Conservation (phyloP, 2,888 invertebrate species). For the Creontiades dilutus region DNA sequence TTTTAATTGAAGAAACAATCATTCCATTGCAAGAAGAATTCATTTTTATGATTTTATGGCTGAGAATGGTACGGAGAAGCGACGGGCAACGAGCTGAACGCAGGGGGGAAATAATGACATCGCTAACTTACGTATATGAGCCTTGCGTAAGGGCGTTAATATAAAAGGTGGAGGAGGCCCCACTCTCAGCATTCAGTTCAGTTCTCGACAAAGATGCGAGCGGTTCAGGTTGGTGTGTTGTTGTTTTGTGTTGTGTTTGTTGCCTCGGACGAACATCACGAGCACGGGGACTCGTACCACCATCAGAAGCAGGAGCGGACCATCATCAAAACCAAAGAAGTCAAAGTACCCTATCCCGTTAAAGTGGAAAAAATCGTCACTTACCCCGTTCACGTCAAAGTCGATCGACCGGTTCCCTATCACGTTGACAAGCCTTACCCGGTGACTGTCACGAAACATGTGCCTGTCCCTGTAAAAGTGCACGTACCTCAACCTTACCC, state of each 20-base stretch:
- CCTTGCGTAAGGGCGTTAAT: constrained; percentile 69
- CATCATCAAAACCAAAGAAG: constrained; percentile 75
- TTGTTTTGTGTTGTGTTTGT: constrained; percentile 66
- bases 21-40: background rate
- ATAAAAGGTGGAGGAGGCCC: constrained; percentile 56
- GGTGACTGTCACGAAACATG: constrained; percentile 74
- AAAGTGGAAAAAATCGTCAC: constrained; percentile 76
- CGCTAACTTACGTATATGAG: constrained; percentile 60
- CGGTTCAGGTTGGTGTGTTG: constrained; percentile 43
- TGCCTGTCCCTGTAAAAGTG: constrained; percentile 75
- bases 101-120: constrained; percentile 66
- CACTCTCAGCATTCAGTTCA: constrained; percentile 41
- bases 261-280: constrained; percentile 67
- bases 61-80: background rate
- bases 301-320: constrained; percentile 73
- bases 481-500: constrained; percentile 72
- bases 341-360: constrained; percentile 73
- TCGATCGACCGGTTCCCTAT: constrained; percentile 70
- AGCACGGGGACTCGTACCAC: constrained; percentile 73
- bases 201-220: constrained; percentile 38
- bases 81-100: background rate
- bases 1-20: background rate
- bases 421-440: constrained; percentile 70
- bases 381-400: constrained; percentile 75
- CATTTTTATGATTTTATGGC: background rate